Base-by-base conservation (phyloP, 92 coral and sea anemone genomes). In the Phymanthus crucifer region DNA sequence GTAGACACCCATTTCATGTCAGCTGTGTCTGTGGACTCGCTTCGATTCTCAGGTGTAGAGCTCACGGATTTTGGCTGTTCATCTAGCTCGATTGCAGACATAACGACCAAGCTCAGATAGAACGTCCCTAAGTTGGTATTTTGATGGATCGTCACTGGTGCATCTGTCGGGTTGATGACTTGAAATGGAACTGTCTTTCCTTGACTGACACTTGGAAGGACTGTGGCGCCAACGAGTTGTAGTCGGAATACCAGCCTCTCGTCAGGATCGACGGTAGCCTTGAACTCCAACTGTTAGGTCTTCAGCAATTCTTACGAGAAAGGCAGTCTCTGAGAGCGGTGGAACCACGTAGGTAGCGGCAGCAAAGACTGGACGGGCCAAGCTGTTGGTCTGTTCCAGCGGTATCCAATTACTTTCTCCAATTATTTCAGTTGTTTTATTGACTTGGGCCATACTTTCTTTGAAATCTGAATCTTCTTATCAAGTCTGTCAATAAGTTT, bases 1-100 rank as follows among this genome's bases (percentile, higher is more conserved):
- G 89, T 69, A 24, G 88, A 82, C 32, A 75, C 81, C 92, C 92
- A 88, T n/a, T 88, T 80, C 88, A 79, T 82, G 66, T 48, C 57
- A 13, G 57, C 18, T 48, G 57, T 48, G 57, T 48, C 57, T 48
- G 11, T 48, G 18, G 57, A 48, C 16, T 48, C 57, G 18, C n/a
- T 48, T 48, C 0, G 6, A 48, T 48, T 48, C 18, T 48, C 57
- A 48, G 57, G 6, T 48, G 57, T 48, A 48, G 57, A 48, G 16
- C 57, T 48, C 57, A 48, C 57, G 16, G 57, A 13, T 17, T 48
- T 48, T 17, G 11, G 11, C 13, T 17, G 57, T 13, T 48, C 57
- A 48, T 48, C 57, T 21, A 48, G n/a, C 57, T 48, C 57, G 17
- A 48, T 13, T 13, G 57, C 57, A 48, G 57, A 17, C 57, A 48